Percentiles rank a stretch among this genome's conserved stretches.
These are phyloP conservation scores for Heterohyrax brucei DNA, from an alignment of 2,797 vertebrate genomes.

Conservation along the genomic window DNA sequence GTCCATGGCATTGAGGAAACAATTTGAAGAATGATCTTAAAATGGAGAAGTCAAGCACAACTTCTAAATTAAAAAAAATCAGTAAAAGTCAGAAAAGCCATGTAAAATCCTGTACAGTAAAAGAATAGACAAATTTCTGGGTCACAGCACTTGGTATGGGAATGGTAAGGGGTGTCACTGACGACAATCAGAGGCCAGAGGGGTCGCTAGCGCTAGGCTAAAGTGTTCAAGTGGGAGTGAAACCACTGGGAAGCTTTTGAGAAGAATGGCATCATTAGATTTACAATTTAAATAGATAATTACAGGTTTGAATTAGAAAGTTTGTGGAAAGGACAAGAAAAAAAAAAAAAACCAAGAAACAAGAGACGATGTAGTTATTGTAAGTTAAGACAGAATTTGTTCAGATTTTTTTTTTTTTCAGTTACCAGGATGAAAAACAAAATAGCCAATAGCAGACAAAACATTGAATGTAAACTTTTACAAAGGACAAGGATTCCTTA, in stretches of 20 bases:
- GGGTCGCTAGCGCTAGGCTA: neutral
- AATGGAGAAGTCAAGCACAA: neutral
- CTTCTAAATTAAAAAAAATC: neutral
- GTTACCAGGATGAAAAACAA: neutral
- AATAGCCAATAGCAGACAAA: neutral
- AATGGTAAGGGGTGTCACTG: neutral
- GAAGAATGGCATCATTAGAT: neutral
- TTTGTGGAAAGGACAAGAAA: neutral
- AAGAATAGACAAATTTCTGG: neutral
- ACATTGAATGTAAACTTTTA: neutral
- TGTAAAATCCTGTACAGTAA: neutral
- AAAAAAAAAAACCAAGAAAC: too few relatives aligned
- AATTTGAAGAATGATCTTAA: neutral
- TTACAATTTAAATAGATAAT: neutral
- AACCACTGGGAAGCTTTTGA: neutral
- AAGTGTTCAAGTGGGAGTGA: neutral
- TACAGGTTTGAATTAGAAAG: neutral
- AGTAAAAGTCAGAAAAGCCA: neutral
- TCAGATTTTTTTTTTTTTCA: neutral
- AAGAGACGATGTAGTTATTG: neutral
- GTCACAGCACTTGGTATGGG: neutral
- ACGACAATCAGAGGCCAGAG: neutral
- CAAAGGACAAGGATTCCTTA: neutral
- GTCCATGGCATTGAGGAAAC: neutral
- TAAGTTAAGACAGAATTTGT: neutral